Evolutionary conservation across 1,140 invertebrate species (phyloP).

Genomic region (Melipona quadrifasciata): DNA sequence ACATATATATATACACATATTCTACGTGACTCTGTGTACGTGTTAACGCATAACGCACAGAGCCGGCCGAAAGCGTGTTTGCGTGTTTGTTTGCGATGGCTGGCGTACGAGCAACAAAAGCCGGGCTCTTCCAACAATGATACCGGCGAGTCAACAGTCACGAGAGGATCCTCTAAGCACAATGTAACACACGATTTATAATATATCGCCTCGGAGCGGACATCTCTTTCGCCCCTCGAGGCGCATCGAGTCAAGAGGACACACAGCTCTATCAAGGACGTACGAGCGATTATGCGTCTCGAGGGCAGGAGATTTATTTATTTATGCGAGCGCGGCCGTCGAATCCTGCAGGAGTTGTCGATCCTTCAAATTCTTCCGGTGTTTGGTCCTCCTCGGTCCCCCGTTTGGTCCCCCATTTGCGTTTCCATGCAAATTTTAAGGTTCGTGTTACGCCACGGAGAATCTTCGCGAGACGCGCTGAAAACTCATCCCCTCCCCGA

Average conservation of each 20-base stretch:
- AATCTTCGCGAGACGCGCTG: background rate
- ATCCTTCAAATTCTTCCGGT: constrained; percentile 24
- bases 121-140: constrained; percentile 76
- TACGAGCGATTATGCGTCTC: constrained; percentile 59
- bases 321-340: background rate
- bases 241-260: constrained; percentile 50
- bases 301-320: constrained; percentile 36
- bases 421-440: constrained; percentile 25
- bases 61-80: constrained; percentile 42
- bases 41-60: background rate
- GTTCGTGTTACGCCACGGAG: constrained; percentile 5
- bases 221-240: constrained; percentile 52
- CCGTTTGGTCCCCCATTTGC: too few relatives aligned
- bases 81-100: constrained; percentile 80
- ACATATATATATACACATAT: background rate
- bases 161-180: constrained; percentile 77
- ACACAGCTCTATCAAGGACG: constrained; percentile 29
- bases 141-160: constrained; percentile 79
- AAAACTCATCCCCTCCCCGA: background rate
- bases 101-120: constrained; percentile 73
- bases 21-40: constrained; percentile 27
- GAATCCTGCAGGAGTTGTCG: background rate
- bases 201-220: constrained; percentile 68
- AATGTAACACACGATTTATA: constrained; percentile 81
- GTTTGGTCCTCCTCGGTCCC: constrained; percentile 1